Evolutionary conservation across 64 coral and sea anemone genomes (phyloP), one percentile per base, ranked within the genome.

Genomic region (Anthopleura sola): DNA sequence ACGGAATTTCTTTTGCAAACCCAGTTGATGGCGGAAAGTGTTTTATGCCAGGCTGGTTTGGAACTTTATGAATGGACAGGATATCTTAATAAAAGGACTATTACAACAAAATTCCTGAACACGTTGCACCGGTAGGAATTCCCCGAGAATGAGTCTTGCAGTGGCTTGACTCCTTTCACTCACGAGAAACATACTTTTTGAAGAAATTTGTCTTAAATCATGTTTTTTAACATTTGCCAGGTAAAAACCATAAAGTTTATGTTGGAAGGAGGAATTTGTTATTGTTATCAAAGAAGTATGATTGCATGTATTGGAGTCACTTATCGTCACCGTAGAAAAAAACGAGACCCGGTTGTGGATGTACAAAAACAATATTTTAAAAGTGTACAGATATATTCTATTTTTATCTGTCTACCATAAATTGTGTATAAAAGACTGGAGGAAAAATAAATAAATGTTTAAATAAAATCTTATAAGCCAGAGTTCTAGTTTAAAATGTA

Each of bases 21-120:
- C 48, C 82, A 23, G 37, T 49, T 18, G 24, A 29, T 29, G 39
- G 50, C 4, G 82, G 26, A 50, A 56, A 49, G 49, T 54, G 82
- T 54, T 56, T 56, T 10, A 20, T 83, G 32, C 50, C 82, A 33
- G 82, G 82, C 2, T 58, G 49, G 49, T 83, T 83, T 60, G 44
- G 37, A 79, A 38, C 76, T 44, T 3, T 79, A 44, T 48, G 39
- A 79, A 23, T 32, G 29, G 11, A 3, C 10, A 71, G 66, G 66
- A 34, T 34, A 19, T 13, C 17, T 15, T 5, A 14, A 3, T 12
- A 21, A 81, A 15, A 37, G 24, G 13, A 19, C 0, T 24, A 33
- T 66, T 24, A 66, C 3, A 66, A 66, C 5, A 66, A 23, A 9
- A 26, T 66, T 66, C 21, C 21, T n/a, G 24, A 23, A 11, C 26